A percentile compares a stretch with the other conserved stretches of the same genome.
Conservation (phyloP, 2,888 invertebrate species). For the Zhuqinia jingwanae region DNA sequence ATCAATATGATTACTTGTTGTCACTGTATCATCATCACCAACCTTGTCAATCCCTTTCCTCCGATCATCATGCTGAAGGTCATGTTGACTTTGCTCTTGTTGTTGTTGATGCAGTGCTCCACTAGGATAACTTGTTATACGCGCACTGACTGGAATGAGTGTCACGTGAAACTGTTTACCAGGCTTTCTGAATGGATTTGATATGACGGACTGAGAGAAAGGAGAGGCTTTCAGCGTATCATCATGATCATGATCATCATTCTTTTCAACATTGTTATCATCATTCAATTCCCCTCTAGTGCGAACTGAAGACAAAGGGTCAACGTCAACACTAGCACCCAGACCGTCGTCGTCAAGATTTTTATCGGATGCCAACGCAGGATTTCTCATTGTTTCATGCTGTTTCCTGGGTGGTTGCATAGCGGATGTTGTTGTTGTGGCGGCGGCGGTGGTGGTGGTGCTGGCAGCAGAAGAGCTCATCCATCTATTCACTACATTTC, state of each 20-base stretch:
- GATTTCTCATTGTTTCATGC: constrained; percentile 13
- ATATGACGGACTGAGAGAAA: constrained; percentile 1
- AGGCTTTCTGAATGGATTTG: constrained; percentile 23
- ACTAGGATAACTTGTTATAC: constrained; percentile 51
- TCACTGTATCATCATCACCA: constrained; percentile 45
- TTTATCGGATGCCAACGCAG: not conserved
- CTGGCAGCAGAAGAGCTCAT: constrained; percentile 43
- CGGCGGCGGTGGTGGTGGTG: constrained; percentile 13
- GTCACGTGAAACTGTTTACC: constrained; percentile 47
- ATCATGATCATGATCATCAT: not conserved
- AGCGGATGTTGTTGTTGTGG: constrained; percentile 34
- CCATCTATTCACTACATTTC: constrained; percentile 63
- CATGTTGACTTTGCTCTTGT: not conserved
- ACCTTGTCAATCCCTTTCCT: constrained; percentile 57
- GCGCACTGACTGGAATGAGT: constrained; percentile 58
- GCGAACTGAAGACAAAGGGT: constrained; percentile 11
- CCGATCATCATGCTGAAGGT: not conserved
- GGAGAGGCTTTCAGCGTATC: constrained; percentile 34
- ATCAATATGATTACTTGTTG: constrained; percentile 25
- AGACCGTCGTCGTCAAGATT: constrained; percentile 8
- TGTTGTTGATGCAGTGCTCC: constrained; percentile 27
- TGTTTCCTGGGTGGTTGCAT: constrained; percentile 12
- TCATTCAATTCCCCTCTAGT: constrained; percentile 43
- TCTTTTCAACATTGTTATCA: constrained; percentile 36
- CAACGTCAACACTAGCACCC: not conserved